These are phyloP conservation scores for Hormaphis cornu DNA, from an alignment of 1,140 invertebrate species.

Conservation along the genomic window DNA sequence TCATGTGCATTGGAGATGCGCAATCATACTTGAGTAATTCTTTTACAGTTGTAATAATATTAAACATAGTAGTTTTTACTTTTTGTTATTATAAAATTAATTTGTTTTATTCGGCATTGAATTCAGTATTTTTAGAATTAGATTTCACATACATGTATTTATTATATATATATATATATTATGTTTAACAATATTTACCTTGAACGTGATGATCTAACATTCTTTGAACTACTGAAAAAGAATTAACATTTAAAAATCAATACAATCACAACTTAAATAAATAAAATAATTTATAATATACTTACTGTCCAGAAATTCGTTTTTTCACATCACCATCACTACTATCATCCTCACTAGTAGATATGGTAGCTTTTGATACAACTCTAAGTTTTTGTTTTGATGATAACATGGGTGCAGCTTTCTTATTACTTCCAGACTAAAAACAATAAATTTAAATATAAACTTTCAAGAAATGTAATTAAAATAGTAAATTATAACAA, in stretches of 20 bases:
- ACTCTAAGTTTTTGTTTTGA: constrained; percentile 78
- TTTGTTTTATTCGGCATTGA: too few relatives aligned
- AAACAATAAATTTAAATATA: not conserved
- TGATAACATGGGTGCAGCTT: constrained; percentile 42
- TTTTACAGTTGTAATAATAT: too few relatives aligned
- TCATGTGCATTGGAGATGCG: too few relatives aligned
- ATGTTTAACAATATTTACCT: constrained; percentile 38
- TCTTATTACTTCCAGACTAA: constrained; percentile 20
- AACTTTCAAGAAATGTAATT: not conserved
- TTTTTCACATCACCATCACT: constrained; percentile 55
- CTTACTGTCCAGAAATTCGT: constrained; percentile 52
- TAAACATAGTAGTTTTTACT: too few relatives aligned
- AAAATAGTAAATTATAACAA: not conserved
- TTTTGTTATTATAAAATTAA: too few relatives aligned
- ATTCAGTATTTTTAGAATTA: too few relatives aligned
- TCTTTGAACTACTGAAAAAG: constrained; percentile 25
- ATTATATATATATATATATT: too few relatives aligned
- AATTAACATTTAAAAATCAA: not conserved
- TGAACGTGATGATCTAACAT: constrained; percentile 9
- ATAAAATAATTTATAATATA: constrained; percentile 30
- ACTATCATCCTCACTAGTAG: constrained; percentile 84
- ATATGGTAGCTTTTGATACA: constrained; percentile 90
- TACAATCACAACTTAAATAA: not conserved
- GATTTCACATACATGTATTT: too few relatives aligned
- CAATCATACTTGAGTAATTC: too few relatives aligned